Conservation (phyloP, 1,140 invertebrate species). For the Achroia grisella region DNA sequence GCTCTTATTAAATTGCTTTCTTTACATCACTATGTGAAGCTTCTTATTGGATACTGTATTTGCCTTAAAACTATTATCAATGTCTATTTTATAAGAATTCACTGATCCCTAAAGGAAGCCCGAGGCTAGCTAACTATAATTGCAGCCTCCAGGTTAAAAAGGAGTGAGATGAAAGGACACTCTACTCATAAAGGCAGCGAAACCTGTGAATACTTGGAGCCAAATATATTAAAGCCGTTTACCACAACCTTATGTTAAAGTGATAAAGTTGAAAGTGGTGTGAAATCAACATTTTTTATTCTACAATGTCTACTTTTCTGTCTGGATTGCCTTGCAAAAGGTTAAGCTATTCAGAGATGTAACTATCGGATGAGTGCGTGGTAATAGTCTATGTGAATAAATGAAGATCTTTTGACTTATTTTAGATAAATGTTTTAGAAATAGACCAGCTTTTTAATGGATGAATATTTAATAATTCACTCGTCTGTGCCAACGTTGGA, state of each 20-base stretch:
- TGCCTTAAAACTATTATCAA: too few species aligned
- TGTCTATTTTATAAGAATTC: too few species aligned
- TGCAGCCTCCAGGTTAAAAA: conserved; percentile 33
- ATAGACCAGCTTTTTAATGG: too few species aligned
- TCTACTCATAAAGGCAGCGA: conserved; percentile 27
- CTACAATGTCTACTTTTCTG: conserved; percentile 32
- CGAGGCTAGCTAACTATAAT: conserved; percentile 35
- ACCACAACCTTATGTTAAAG: conserved; percentile 4
- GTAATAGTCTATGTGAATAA: conserved; percentile 1
- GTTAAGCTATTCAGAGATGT: conserved; percentile 20
- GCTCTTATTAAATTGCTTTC: neutral
- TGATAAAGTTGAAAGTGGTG: conserved; percentile 7
- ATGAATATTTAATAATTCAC: too few species aligned
- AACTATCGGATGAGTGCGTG: conserved; percentile 13
- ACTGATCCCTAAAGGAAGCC: conserved; percentile 22
- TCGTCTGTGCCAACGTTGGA: too few species aligned
- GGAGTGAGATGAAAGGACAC: conserved; percentile 33
- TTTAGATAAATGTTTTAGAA: too few species aligned
- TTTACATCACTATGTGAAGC: neutral
- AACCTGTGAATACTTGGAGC: conserved; percentile 18
- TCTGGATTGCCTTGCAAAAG: conserved; percentile 26
- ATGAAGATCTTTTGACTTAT: neutral
- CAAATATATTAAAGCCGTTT: conserved; percentile 3
- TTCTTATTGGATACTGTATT: too few species aligned
- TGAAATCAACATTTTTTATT: neutral